Percentiles rank a stretch among this genome's conserved stretches.
Evolutionary conservation across 2,888 invertebrate genomes (phyloP).

Genomic region (Eremobia ochroleuca): DNA sequence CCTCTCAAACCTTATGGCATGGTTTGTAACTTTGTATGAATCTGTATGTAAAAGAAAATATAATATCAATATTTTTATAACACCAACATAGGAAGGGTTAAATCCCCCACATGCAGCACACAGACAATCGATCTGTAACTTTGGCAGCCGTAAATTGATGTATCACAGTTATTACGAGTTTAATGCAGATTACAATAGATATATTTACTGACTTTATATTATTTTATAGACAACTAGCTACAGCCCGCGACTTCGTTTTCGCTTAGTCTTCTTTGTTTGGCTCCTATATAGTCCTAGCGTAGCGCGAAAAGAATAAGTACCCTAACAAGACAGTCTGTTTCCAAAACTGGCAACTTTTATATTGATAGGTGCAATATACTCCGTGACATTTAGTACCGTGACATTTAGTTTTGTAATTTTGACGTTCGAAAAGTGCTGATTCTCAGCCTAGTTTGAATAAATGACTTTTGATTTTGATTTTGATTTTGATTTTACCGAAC

Average conservation of each 20-base stretch:
- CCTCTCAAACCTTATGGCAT: neutral
- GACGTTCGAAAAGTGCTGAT: too few relatives aligned
- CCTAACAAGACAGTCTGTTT: neutral
- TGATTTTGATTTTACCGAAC: too few relatives aligned
- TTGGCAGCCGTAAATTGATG: slow-evolving; percentile 62
- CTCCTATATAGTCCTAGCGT: too few relatives aligned
- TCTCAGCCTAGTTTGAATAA: too few relatives aligned
- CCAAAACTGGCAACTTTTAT: too few relatives aligned
- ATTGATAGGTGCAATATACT: neutral
- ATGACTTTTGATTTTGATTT: too few relatives aligned
- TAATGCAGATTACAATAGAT: slow-evolving; percentile 15
- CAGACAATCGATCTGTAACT: slow-evolving; percentile 51
- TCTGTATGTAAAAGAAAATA: neutral
- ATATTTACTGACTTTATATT: neutral
- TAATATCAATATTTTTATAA: neutral
- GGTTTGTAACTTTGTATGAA: neutral
- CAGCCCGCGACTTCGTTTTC: too few relatives aligned
- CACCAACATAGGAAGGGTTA: slow-evolving; percentile 50
- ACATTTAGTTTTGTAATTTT: too few relatives aligned
- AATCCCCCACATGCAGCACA: slow-evolving; percentile 1
- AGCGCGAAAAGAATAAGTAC: too few relatives aligned
- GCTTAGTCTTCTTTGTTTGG: too few relatives aligned
- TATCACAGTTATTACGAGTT: slow-evolving; percentile 37
- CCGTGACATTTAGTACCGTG: neutral
- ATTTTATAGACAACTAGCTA: too few relatives aligned